Conservation (phyloP, 1,140 invertebrate genomes). For the Metaphire vulgaris region DNA sequence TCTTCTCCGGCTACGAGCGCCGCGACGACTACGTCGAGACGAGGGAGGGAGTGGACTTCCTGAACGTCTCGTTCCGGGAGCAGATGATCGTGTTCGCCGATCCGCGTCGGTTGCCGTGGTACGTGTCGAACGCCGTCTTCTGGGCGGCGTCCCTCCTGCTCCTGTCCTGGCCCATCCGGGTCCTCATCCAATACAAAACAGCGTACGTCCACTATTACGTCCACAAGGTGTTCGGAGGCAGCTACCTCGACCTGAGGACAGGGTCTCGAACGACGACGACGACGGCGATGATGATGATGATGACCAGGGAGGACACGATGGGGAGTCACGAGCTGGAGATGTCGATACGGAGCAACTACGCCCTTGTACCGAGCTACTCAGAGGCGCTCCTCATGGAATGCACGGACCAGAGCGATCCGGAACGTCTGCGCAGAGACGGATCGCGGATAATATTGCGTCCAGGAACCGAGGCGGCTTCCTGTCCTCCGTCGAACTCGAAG, state of each 20-base stretch:
- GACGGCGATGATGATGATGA: background rate
- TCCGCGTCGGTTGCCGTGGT: constrained; percentile 60
- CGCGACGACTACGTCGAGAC: constrained; percentile 84
- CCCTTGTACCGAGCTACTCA: background rate
- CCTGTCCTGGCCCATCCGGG: constrained; percentile 74
- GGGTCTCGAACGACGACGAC: too few species aligned
- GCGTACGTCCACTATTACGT: constrained; percentile 71
- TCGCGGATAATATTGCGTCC: too few species aligned
- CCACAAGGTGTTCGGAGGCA: constrained; percentile 54
- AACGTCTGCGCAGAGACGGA: too few species aligned
- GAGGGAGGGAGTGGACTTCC: constrained; percentile 73
- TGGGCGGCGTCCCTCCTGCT: constrained; percentile 70
- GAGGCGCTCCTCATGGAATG: background rate
- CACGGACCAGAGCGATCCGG: too few species aligned
- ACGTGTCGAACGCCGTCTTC: constrained; percentile 58
- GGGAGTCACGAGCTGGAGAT: background rate
- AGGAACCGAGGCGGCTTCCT: too few species aligned
- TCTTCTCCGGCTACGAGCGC: constrained; percentile 74
- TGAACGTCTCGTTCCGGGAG: constrained; percentile 62
- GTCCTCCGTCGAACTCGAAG: too few species aligned
- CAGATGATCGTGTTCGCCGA: constrained; percentile 63
- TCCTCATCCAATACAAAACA: constrained; percentile 76
- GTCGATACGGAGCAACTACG: background rate
- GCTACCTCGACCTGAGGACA: background rate
- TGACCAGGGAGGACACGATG: constrained; percentile 1